A percentile compares a stretch with the other conserved stretches of the same genome.
phyloP scores from a whole-genome alignment of 2,888 invertebrate species.

The Hedya salicella region DNA sequence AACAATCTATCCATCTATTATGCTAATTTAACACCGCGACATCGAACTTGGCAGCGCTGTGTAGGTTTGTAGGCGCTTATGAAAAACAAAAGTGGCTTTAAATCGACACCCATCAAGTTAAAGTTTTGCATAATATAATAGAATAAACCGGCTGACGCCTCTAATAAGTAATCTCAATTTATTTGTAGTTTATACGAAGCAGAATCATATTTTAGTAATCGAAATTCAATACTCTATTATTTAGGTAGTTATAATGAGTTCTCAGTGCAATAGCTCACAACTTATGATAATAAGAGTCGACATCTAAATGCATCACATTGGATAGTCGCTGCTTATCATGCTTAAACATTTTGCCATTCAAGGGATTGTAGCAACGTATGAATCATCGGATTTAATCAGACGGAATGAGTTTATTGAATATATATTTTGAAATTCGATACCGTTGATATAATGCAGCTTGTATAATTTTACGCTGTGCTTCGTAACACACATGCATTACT shows the following conservation, averaged over 20 bases:
- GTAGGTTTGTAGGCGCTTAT: conserved; percentile 29
- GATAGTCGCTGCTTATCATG: conserved; percentile 28
- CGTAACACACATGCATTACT: not conserved
- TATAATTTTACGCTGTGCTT: conserved; percentile 19
- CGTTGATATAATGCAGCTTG: conserved; percentile 18
- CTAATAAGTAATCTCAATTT: conserved; percentile 20
- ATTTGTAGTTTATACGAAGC: conserved; percentile 21
- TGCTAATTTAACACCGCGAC: conserved; percentile 28
- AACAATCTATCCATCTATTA: conserved; percentile 23
- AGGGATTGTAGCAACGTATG: conserved; percentile 23
- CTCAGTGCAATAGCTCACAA: conserved; percentile 26
- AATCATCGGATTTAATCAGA: conserved; percentile 45
- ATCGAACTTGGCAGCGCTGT: conserved; percentile 20
- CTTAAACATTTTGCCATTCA: conserved; percentile 34
- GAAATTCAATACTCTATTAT: conserved; percentile 15
- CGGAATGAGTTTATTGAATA: conserved; percentile 41
- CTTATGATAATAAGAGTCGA: conserved; percentile 29
- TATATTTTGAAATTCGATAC: conserved; percentile 36
- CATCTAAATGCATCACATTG: conserved; percentile 21
- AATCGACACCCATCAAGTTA: conserved; percentile 11
- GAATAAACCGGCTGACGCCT: conserved; percentile 11
- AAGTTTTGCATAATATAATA: conserved; percentile 23
- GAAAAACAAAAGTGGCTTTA: conserved; percentile 38
- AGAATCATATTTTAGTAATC: conserved; percentile 6
- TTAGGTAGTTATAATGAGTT: conserved; percentile 21